Conservation (phyloP, 2,888 invertebrate genomes). For the Drosophila suboccidentalis region DNA sequence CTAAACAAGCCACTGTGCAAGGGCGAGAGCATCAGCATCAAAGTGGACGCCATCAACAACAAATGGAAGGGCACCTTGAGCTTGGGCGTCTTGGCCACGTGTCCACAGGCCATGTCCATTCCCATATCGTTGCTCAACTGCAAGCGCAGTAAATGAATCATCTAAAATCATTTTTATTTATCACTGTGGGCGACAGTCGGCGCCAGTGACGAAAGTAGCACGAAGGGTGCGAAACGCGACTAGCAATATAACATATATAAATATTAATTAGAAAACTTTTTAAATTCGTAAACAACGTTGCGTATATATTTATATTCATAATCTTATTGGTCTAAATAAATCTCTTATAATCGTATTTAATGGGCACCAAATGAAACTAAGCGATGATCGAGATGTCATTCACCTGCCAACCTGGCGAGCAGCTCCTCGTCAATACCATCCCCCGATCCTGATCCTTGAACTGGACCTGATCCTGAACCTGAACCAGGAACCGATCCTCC, state of each 20-base stretch:
- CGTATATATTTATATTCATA: no score
- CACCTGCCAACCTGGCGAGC: slow-evolving; percentile 74
- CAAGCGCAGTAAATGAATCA: no score
- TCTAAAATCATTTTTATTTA: no score
- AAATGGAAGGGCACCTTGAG: slow-evolving; percentile 93
- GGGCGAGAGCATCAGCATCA: slow-evolving; percentile 90
- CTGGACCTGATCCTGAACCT: slow-evolving; percentile 6
- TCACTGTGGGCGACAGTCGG: no score
- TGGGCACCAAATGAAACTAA: no score
- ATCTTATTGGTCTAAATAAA: no score
- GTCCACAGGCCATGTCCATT: slow-evolving; percentile 86
- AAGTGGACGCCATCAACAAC: slow-evolving; percentile 90
- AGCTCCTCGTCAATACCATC: slow-evolving; percentile 74
- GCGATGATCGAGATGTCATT: slow-evolving; percentile 60
- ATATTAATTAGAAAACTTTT: no score
- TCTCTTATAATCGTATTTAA: no score
- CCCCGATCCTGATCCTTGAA: slow-evolving; percentile 17
- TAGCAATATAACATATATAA: no score
- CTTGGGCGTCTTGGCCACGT: slow-evolving; percentile 92
- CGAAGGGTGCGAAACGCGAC: no score
- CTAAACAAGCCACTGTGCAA: slow-evolving; percentile 89
- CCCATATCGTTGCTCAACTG: slow-evolving; percentile 87
- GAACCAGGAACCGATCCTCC: neutral
- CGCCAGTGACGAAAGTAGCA: no score
- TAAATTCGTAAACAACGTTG: no score